Conservation (phyloP, 2,797 vertebrate species). For the Phaenicophaeus curvirostris region DNA sequence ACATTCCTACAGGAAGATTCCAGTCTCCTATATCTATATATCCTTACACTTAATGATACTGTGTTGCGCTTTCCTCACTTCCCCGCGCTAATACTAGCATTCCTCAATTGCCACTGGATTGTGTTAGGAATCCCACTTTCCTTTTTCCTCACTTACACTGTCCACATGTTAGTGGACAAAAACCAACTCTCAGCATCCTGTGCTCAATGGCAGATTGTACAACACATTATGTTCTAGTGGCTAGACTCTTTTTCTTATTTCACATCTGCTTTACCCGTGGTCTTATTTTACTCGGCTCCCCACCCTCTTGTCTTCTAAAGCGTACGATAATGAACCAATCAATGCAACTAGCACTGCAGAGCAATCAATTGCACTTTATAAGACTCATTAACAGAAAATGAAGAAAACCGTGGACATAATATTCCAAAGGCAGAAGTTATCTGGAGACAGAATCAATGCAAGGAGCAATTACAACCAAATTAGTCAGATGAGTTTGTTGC, state of each 20-base stretch:
- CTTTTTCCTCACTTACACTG: background rate
- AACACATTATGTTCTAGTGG: background rate
- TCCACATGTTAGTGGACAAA: background rate
- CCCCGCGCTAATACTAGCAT: rapidly evolving
- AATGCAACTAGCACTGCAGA: background rate
- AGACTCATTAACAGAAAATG: background rate
- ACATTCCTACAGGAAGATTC: background rate
- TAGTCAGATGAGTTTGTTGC: background rate
- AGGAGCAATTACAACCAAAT: background rate
- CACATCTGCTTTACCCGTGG: background rate
- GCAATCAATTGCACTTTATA: background rate
- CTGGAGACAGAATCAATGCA: background rate
- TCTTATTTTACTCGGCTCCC: background rate
- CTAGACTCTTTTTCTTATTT: background rate
- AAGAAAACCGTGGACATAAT: background rate
- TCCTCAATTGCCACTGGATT: background rate
- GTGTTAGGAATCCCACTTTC: background rate
- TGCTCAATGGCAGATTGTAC: background rate
- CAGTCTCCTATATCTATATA: background rate
- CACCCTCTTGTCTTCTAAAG: background rate
- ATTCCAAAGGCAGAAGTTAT: background rate
- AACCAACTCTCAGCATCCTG: background rate
- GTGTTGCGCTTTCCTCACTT: background rate
- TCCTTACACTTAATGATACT: background rate
- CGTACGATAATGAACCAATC: background rate